Evolutionary conservation across 1,140 invertebrate species (phyloP).

Genomic region (Drosophila sproati): DNA sequence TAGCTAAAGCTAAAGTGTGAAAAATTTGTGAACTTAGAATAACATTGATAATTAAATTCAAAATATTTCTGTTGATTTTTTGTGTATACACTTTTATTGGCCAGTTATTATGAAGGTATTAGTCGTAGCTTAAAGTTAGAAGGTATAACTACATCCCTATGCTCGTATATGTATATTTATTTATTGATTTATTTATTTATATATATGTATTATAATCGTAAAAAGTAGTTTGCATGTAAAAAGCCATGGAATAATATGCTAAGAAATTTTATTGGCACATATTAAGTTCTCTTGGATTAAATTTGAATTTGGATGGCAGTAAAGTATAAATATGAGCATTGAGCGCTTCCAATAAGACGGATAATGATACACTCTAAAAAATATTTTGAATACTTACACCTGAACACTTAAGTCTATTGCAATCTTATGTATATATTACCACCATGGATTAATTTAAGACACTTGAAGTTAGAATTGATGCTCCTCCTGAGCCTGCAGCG

Average conservation of each 20-base stretch:
- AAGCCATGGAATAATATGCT: constrained; percentile 35
- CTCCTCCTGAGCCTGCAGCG: constrained; percentile 45
- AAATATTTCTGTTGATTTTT: constrained; percentile 14
- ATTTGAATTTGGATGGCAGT: constrained; percentile 48
- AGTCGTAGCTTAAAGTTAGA: constrained; percentile 42
- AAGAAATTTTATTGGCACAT: constrained; percentile 39
- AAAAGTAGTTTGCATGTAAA: constrained; percentile 26
- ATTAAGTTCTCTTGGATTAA: constrained; percentile 45
- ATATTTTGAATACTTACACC: constrained; percentile 40
- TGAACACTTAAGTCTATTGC: constrained; percentile 47
- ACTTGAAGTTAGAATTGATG: constrained; percentile 62
- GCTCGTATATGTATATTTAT: constrained; percentile 4
- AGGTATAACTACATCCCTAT: constrained; percentile 32
- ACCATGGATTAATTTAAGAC: constrained; percentile 51
- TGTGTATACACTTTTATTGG: constrained; percentile 65
- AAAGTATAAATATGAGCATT: constrained; percentile 46
- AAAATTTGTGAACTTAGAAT: no score
- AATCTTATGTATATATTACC: constrained; percentile 51
- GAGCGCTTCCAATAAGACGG: constrained; percentile 50
- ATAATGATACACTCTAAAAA: constrained; percentile 36
- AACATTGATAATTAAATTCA: no score
- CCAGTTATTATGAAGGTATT: constrained; percentile 52
- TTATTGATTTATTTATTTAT: constrained; percentile 7
- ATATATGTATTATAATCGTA: constrained; percentile 8
- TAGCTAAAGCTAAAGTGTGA: no score